Evolutionary conservation across 2,888 invertebrate genomes (phyloP), one percentile per base, ranked within the genome.

Genomic region (Embidobia sp.): DNA sequence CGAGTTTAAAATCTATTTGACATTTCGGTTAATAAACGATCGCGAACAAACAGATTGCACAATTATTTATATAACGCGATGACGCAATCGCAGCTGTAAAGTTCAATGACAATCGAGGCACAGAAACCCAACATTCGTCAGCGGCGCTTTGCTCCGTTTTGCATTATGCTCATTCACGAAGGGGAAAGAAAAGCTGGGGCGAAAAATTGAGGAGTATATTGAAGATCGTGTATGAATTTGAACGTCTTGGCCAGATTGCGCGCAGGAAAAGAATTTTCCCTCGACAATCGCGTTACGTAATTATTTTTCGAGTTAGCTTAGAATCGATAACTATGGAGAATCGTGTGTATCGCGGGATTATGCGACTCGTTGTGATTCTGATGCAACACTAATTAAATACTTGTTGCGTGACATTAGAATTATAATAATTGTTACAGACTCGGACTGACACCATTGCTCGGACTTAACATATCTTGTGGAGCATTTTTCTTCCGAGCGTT

Each of bases 371-470:
- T 46, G 35, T 57, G 22, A 51, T 73, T 73, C 73, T 73, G 73
- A 73, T 59, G 73, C 73, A 73, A 73, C 49, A 40, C 53, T 66
- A 74, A 74, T 74, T 74, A 74, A 74, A 66, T 74, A 53, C 74
- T 74, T 61, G 66, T 73, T 64, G 74, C 74, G 18, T 55, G 63
- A 48, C 46, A 61, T 74, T 61, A 67, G 61, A 67, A 74, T 74
- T 74, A 61, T 35, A 74, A 66, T 73, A 64, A 73, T 74, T 53
- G 66, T 66, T 61, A 31, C 8, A 13, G 40, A 61, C 26, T 49
- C 49, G n/a, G 22, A 37, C 15, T 37, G 55, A 55, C 63, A 55
- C 48, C 35, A 67, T 66, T 69, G 42, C 31, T 26, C 26, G 6
- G 13, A 22, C 11, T 63, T 49, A 22, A 13, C 48, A 48, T 55